Evolutionary conservation across 2,888 invertebrate genomes (phyloP), one percentile per base, ranked within the genome.

Genomic region (Pheosia tremula): DNA sequence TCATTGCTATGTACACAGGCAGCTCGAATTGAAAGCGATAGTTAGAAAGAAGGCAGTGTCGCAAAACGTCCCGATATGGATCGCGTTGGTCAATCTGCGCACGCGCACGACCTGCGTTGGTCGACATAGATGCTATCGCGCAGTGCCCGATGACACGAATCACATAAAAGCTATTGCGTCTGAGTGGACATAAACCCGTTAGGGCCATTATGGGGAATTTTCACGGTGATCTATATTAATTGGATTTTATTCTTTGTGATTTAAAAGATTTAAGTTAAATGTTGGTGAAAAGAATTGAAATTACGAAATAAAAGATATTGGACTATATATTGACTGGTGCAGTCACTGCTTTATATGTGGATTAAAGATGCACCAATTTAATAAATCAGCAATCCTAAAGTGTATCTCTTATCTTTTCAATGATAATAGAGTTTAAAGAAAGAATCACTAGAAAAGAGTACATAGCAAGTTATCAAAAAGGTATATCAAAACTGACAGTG

Each of bases 41-140:
- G 54, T 63, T 70, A 71, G 70, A 77, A 72, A 72, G 72, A 77
- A 64, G 69, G 63, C 59, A 71, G 74, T 86, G 85, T 86, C 79
- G 86, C 84, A 89, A 90, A 84, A 67, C 57, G 65, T 77, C 79
- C 84, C 71, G 75, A 85, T 88, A 86, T 82, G 84, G 86, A 81
- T 75, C 72, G 75, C 61, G 69, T 87, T 88, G 81, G 84, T 81
- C 83, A 87, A 88, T 78, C 71, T 68, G 62, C 76, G 77, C 77
- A 68, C 64, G 76, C 77, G 75, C 55, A 55, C 55, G 55, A 36
- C 53, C 55, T 7, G 39, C 10, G 13, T 39, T 3, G 38, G 38
- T 58, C 39, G n/a, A 43, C 43, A 60, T 43, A 55, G 62, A 63
- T 63, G 56, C 45, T 62, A 62, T 62, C 57, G 60, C 13, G 47